phyloP scores from a whole-genome alignment of 2,113 vertebrate species.

The Beaufortia kweichowensis region DNA sequence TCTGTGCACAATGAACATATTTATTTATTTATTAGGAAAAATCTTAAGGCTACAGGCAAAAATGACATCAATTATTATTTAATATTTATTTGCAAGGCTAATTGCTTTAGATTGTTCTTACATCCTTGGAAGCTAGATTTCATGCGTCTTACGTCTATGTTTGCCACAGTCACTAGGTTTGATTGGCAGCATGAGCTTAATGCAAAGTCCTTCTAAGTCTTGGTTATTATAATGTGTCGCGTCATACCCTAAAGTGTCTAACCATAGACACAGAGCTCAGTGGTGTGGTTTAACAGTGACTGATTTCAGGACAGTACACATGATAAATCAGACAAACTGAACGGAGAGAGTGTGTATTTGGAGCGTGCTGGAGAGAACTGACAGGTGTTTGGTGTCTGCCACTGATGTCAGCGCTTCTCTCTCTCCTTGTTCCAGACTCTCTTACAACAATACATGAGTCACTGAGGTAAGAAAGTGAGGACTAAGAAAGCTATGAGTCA shows the following conservation, averaged over 20 bases:
- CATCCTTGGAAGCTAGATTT: too few species aligned
- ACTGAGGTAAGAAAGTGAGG: conserved; percentile 60
- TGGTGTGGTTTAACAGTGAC: conserved; percentile 1
- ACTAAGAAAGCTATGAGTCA: conserved; percentile 66
- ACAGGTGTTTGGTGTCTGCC: conserved; percentile 70
- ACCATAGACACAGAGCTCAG: not conserved
- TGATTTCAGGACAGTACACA: conserved; percentile 55
- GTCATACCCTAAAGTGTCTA: too few species aligned
- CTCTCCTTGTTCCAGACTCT: conserved; percentile 56
- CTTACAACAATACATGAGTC: conserved; percentile 68
- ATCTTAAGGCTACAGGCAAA: not conserved
- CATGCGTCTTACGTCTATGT: not conserved
- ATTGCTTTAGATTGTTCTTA: too few species aligned
- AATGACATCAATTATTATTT: too few species aligned
- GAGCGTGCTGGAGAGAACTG: conserved; percentile 59
- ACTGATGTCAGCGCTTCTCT: conserved; percentile 8
- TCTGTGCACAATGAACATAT: too few species aligned
- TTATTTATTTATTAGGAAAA: too few species aligned
- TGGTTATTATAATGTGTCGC: conserved; percentile 20
- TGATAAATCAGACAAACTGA: conserved; percentile 63
- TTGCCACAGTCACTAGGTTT: conserved; percentile 1
- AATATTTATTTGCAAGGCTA: too few species aligned
- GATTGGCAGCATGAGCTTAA: conserved; percentile 3
- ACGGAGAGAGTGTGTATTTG: conserved; percentile 60
- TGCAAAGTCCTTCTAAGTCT: conserved; percentile 22